These are phyloP conservation scores for Celastrina argiolus DNA, from an alignment of 2,888 invertebrate species.

Conservation along the genomic window DNA sequence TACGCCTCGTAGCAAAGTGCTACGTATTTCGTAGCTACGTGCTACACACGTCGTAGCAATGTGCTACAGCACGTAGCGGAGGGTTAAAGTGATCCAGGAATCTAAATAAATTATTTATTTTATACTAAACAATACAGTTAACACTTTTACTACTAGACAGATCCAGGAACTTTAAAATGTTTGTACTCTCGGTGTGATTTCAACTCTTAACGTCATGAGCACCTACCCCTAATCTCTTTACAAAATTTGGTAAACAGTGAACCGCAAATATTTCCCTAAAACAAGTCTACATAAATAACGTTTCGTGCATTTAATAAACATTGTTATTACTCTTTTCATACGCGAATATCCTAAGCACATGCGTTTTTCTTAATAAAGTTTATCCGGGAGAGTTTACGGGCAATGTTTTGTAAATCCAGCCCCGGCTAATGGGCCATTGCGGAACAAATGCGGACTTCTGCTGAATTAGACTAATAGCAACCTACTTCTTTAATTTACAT, in stretches of 20 bases:
- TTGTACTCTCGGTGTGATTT: too few species aligned
- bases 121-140: neutral
- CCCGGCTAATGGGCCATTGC: slow-evolving; percentile 63
- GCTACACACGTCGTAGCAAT: too few species aligned
- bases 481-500: slow-evolving; percentile 63
- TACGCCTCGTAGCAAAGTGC: too few species aligned
- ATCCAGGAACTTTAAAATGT: too few species aligned
- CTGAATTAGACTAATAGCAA: slow-evolving; percentile 64
- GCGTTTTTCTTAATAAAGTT: slow-evolving; percentile 70
- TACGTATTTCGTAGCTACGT: too few species aligned
- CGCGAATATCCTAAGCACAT: slow-evolving; percentile 28
- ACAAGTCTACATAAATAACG: slow-evolving; percentile 29
- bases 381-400: slow-evolving; percentile 52
- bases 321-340: slow-evolving; percentile 37
- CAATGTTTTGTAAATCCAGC: slow-evolving; percentile 69
- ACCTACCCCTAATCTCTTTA: too few species aligned
- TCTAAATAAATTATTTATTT: neutral
- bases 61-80: too few species aligned
- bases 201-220: too few species aligned
- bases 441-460: slow-evolving; percentile 58
- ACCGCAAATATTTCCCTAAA: neutral
- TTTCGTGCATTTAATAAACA: slow-evolving; percentile 40
- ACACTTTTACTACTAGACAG: too few species aligned
- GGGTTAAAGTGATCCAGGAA: too few species aligned
- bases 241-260: neutral